Percentiles rank a stretch among this genome's conserved stretches.
Conservation (phyloP, 2,113 vertebrate genomes). For the Octodon degus region DNA sequence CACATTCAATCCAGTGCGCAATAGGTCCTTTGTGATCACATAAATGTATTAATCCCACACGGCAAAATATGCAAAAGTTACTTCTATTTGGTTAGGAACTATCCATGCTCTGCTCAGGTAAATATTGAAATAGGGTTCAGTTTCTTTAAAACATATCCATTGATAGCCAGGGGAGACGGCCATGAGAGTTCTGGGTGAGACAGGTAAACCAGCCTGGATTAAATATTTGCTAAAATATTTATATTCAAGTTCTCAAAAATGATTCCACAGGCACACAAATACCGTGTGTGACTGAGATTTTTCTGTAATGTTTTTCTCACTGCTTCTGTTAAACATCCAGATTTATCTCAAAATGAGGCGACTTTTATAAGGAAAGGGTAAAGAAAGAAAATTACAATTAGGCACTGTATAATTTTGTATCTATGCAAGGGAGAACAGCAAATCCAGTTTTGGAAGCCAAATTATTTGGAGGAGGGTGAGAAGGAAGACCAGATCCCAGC, state of each 20-base stretch:
- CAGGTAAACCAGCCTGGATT: background rate
- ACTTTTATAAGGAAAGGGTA: background rate
- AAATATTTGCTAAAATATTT: slow-evolving; percentile 6
- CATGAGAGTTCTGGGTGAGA: background rate
- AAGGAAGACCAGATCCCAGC: background rate
- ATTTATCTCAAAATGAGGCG: slow-evolving; percentile 1
- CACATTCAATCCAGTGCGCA: background rate
- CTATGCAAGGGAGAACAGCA: slow-evolving; percentile 40
- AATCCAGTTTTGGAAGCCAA: slow-evolving; percentile 45
- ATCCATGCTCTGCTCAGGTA: background rate
- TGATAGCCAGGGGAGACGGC: background rate
- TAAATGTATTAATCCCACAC: background rate
- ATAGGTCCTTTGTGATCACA: background rate
- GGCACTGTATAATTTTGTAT: background rate
- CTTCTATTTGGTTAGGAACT: background rate
- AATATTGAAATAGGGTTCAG: slow-evolving; percentile 14
- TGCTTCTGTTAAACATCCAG: slow-evolving; percentile 10
- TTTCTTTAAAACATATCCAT: background rate
- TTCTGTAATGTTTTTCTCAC: background rate
- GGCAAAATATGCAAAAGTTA: background rate
- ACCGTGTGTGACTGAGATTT: background rate
- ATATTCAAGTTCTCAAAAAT: background rate
- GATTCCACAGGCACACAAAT: background rate
- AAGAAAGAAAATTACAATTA: background rate
- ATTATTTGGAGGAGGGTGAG: background rate